Evolutionary conservation across 2,797 vertebrate genomes (phyloP), one percentile per base, ranked within the genome.

Genomic region (Discoglossus pictus): DNA sequence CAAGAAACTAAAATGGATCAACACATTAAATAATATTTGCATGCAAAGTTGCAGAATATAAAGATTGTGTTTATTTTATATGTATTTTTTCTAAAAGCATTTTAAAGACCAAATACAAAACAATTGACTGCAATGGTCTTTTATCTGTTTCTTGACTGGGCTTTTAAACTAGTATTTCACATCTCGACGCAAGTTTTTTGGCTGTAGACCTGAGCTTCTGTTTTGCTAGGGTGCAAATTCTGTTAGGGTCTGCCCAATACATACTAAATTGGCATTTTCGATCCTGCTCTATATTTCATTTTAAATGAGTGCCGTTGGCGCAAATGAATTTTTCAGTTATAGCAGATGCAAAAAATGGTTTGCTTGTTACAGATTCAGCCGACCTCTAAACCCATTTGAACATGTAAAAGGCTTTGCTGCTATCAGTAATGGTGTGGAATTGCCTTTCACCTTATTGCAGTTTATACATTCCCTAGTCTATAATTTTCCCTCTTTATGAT

Each of bases 381-480:
- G 53, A 71, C 68, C 68, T 71, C 60, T 64, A 58, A 71, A 71
- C 68, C 68, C 46, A 64, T 71, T 71, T 71, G 43, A 71, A 59
- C 61, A 64, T 71, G 53, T 71, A 71, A 51, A 61, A 71, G 42
- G 44, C 18, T 71, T 69, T 64, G 42, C 68, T 34, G 52, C 68
- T 59, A 71, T 71, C 61, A 58, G 68, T 71, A 71, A 71, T 71
- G 61, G 61, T 71, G 61, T 71, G 61, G 68, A 71, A 71, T 71
- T 71, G 68, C 52, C 61, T 71, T 71, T 71, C 61, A 71, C 68
- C 68, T 71, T 71, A 50, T 64, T 71, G 68, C 68, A 43, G 53
- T 64, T 71, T 71, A 71, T 71, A 59, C 61, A 52, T 64, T 64
- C 61, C 61, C 61, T 34, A 44, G 60, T 71, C 68, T 64, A 56